These are phyloP conservation scores for Brachionichthys hirsutus DNA, from an alignment of 2,113 vertebrate species.

Conservation along the genomic window DNA sequence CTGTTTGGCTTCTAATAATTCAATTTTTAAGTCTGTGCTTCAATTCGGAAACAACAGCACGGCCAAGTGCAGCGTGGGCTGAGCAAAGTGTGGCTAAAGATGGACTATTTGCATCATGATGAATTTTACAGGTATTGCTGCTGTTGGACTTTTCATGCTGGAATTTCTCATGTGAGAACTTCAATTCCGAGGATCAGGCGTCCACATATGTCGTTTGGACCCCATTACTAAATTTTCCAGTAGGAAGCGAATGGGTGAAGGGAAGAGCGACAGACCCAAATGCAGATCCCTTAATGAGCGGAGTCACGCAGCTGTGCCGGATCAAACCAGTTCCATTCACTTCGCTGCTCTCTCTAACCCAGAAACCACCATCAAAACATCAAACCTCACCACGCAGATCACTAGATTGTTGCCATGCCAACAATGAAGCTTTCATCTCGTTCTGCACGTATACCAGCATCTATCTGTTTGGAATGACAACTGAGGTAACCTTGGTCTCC, in stretches of 20 bases:
- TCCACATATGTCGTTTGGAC: no score
- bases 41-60: neutral
- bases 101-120: neutral
- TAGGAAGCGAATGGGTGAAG: no score
- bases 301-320: constrained; percentile 26
- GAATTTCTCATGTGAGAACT: no score
- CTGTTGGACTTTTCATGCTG: neutral
- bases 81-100: neutral
- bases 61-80: neutral
- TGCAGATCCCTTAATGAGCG: constrained; percentile 7
- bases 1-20: neutral
- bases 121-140: neutral
- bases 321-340: constrained; percentile 55
- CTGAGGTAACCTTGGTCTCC: constrained; percentile 30
- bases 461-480: constrained; percentile 39
- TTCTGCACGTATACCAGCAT: constrained; percentile 13
- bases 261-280: no score
- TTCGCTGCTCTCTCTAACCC: constrained; percentile 28
- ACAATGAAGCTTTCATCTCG: constrained; percentile 59
- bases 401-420: constrained; percentile 64
- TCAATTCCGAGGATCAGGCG: constrained; percentile 5
- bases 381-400: constrained; percentile 39
- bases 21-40: neutral
- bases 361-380: constrained; percentile 51
- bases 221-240: no score